These are phyloP conservation scores for Drosophila varians DNA, from an alignment of 1,140 invertebrate genomes.

Conservation along the genomic window DNA sequence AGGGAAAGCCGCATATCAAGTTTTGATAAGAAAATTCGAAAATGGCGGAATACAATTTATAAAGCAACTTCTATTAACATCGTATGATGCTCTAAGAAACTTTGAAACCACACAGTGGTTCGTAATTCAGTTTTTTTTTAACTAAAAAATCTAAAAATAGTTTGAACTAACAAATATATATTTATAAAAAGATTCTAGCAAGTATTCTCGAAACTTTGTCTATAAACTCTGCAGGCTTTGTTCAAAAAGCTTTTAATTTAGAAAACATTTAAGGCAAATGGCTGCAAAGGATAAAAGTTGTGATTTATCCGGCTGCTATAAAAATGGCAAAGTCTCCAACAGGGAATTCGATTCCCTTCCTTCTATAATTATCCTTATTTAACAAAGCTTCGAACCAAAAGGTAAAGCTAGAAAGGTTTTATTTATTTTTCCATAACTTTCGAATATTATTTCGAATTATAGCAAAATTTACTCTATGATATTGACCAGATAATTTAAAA, in stretches of 20 bases:
- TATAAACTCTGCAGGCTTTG: not conserved
- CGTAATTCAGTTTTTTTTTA: too few relatives aligned
- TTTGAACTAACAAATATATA: too few relatives aligned
- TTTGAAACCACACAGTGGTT: not conserved
- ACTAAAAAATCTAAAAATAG: too few relatives aligned
- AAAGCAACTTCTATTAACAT: not conserved
- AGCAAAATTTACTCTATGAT: not conserved
- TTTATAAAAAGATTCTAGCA: not conserved
- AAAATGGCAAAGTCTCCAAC: not conserved
- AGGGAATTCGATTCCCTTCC: not conserved
- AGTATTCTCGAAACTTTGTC: not conserved
- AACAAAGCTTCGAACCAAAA: too few relatives aligned
- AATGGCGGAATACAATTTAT: conserved; percentile 14
- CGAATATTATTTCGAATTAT: not conserved
- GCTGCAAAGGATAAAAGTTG: not conserved
- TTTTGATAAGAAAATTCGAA: conserved; percentile 7
- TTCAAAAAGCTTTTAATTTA: not conserved
- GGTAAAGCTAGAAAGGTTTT: too few relatives aligned
- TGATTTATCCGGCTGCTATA: not conserved
- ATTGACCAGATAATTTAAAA: not conserved
- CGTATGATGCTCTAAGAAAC: conserved; percentile 2
- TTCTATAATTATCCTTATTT: too few relatives aligned
- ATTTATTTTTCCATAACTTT: not conserved
- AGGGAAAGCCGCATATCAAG: conserved; percentile 1
- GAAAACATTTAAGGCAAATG: not conserved